Evolutionary conservation across 2,888 invertebrate species (phyloP), one percentile per base, ranked within the genome.

Genomic region (Metallyticus violacea): DNA sequence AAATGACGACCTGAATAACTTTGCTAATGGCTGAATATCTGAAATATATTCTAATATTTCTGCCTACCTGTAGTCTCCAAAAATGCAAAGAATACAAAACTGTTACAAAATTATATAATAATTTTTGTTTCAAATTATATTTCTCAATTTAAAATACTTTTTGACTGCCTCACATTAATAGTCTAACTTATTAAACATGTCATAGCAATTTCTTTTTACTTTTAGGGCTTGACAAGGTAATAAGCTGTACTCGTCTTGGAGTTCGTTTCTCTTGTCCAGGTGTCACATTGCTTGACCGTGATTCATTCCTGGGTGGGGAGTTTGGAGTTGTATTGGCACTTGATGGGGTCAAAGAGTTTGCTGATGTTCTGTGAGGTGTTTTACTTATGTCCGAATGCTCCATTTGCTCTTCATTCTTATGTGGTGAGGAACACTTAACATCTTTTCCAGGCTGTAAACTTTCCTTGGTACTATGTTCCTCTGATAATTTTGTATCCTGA

Each of bases 171-270:
- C n/a, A n/a, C n/a, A n/a, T n/a, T n/a, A n/a, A n/a, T n/a, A n/a
- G n/a, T n/a, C n/a, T n/a, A n/a, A n/a, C n/a, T n/a, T 62, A 62
- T 62, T 15, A 62, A 15, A 15, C 15, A 3, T 62, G 22, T 62
- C 40, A 62, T 22, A 62, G 22, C 80, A 89, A 86, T 87, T 94
- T 94, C 90, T 95, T 96, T 89, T 93, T 93, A 88, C 94, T 94
- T 91, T 96, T 96, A 81, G 97, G 96, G 90, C 96, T 96, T 3
- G 96, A 96, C 77, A 97, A 91, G 1, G 97, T 97, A 28, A 96
- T 96, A 86, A 97, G 94, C 88, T 94, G 93, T 5, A 97, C 95
- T 88, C 97, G 91, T 26, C 96, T 91, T 0, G 95, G 95, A 0
- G 94, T 94, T 91, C 94, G 95, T 0, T 92, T 92, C 7, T 0